Evolutionary conservation across 2,113 vertebrate genomes (phyloP).

Genomic region (Laticauda laticaudata): DNA sequence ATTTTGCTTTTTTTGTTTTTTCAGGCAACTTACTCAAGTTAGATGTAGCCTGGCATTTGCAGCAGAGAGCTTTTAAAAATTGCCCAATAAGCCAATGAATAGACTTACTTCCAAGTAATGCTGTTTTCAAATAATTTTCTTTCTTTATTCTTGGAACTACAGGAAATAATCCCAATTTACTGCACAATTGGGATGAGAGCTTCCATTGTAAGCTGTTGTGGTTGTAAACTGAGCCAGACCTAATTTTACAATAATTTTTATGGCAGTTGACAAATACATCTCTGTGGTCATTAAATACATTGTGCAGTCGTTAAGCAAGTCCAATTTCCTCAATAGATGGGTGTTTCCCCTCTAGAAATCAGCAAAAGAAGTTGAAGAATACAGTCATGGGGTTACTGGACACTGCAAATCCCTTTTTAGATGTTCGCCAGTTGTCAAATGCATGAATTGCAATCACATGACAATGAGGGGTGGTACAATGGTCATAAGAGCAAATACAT

Average conservation of each 20-base stretch:
- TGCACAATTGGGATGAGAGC: not conserved
- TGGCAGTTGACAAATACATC: not conserved
- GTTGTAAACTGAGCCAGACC: not conserved
- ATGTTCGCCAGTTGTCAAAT: not conserved
- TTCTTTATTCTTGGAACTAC: not conserved
- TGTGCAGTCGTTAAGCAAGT: not conserved
- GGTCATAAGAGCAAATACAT: not conserved
- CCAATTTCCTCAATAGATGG: not conserved
- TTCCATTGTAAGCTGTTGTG: not conserved
- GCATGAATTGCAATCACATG: not conserved
- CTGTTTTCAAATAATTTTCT: not conserved
- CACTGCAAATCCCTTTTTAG: not conserved
- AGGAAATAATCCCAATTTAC: not conserved
- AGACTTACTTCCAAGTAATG: not conserved
- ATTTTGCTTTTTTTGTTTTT: not conserved
- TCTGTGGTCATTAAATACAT: not conserved
- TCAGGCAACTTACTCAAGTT: not conserved
- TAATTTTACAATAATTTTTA: not conserved
- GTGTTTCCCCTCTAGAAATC: not conserved
- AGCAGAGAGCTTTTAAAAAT: not conserved
- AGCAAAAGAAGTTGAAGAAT: not conserved
- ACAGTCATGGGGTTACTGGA: not conserved
- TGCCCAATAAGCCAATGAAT: not conserved
- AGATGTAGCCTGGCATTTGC: not conserved
- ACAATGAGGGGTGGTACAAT: not conserved